A percentile compares a stretch with the other conserved stretches of the same genome.
These are phyloP conservation scores for Phyllotreta striolata DNA, from an alignment of 2,888 invertebrate genomes.

Conservation along the genomic window DNA sequence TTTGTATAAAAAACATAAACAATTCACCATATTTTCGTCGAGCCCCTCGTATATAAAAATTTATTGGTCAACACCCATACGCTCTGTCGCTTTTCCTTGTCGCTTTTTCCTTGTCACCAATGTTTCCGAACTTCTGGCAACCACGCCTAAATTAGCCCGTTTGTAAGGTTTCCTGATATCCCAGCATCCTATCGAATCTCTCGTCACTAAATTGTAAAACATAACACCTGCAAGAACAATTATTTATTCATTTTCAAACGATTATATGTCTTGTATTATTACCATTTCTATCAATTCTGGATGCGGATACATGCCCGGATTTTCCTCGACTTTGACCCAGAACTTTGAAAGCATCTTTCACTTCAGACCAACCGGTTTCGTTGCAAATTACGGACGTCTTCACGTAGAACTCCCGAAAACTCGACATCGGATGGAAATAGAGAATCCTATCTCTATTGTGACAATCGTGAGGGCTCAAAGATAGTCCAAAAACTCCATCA, in stretches of 20 bases:
- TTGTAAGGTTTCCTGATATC: slow-evolving; percentile 75
- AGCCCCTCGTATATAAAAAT: slow-evolving; percentile 72
- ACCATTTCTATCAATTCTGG: slow-evolving; percentile 74
- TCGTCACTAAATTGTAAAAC: slow-evolving; percentile 81
- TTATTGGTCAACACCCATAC: slow-evolving; percentile 82
- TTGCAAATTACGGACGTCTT: slow-evolving; percentile 72
- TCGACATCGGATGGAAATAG: slow-evolving; percentile 84
- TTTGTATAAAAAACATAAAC: too few species aligned
- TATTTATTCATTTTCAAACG: too few species aligned
- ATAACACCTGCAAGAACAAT: slow-evolving; percentile 62
- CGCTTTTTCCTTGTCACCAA: slow-evolving; percentile 82
- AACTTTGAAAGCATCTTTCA: slow-evolving; percentile 55
- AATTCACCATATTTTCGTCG: slow-evolving; percentile 73
- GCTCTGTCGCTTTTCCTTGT: slow-evolving; percentile 72
- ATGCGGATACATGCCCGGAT: slow-evolving; percentile 76
- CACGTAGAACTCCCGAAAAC: slow-evolving; percentile 80
- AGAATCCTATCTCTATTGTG: slow-evolving; percentile 68
- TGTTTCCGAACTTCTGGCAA: slow-evolving; percentile 69
- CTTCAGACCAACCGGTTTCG: slow-evolving; percentile 62
- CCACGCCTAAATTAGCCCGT: slow-evolving; percentile 68
- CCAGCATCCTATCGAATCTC: slow-evolving; percentile 83
- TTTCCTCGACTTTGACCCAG: slow-evolving; percentile 65
- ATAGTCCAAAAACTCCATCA: slow-evolving; percentile 81
- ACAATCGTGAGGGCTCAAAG: slow-evolving; percentile 66
- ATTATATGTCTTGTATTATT: too few species aligned